phyloP scores from a whole-genome alignment of 2,888 invertebrate species.

The Tortricodes alternella region DNA sequence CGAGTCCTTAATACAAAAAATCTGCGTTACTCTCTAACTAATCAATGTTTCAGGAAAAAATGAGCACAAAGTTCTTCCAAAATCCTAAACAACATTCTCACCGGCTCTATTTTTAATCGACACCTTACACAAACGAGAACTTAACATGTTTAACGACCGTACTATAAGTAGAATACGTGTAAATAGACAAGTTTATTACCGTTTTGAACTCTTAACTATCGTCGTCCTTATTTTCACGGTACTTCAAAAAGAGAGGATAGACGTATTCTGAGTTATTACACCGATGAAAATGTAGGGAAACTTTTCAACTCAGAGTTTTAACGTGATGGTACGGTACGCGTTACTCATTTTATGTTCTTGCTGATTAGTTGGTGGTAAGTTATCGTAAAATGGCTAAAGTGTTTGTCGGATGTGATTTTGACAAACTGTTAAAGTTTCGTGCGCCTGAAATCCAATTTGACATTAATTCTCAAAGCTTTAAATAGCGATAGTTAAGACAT shows the following conservation, averaged over 20 bases:
- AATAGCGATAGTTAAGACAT: too few relatives aligned
- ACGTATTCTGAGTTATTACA: slow-evolving; percentile 38
- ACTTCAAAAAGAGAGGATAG: slow-evolving; percentile 47
- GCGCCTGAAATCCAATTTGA: too few relatives aligned
- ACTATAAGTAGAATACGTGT: slow-evolving; percentile 49
- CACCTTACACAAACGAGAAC: slow-evolving; percentile 32
- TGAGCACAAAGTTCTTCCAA: not conserved
- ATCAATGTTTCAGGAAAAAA: too few relatives aligned
- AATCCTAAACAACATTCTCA: not conserved
- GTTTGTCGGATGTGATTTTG: too few relatives aligned
- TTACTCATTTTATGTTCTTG: slow-evolving; percentile 42
- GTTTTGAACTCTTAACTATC: slow-evolving; percentile 44
- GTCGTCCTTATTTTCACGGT: slow-evolving; percentile 40
- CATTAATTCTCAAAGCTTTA: too few relatives aligned
- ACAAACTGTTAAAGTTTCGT: too few relatives aligned
- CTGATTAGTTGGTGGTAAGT: not conserved
- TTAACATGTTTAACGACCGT: slow-evolving; percentile 46
- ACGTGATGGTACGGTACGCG: slow-evolving; percentile 43
- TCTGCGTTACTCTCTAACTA: too few relatives aligned
- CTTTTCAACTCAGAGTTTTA: slow-evolving; percentile 44
- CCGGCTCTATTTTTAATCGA: slow-evolving; percentile 25
- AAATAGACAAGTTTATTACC: slow-evolving; percentile 56
- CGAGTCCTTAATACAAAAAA: too few relatives aligned
- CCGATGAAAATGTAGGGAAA: slow-evolving; percentile 43
- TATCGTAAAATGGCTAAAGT: not conserved